These are phyloP conservation scores for Chunga burmeisteri DNA, from an alignment of 2,113 vertebrate species.

Conservation along the genomic window DNA sequence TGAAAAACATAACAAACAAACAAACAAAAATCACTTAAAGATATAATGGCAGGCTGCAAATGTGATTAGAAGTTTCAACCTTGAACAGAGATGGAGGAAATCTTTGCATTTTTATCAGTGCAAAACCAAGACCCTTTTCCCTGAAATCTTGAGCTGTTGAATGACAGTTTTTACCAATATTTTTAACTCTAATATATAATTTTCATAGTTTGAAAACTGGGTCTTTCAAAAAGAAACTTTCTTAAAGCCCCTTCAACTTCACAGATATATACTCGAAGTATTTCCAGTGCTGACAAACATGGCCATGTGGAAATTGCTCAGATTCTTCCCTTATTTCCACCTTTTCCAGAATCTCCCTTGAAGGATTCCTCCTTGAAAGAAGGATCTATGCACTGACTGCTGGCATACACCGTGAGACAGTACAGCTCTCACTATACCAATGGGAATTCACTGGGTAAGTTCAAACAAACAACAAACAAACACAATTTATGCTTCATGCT, in stretches of 20 bases:
- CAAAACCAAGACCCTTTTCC: background rate
- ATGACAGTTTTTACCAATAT: background rate
- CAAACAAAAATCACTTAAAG: background rate
- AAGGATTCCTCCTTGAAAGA: background rate
- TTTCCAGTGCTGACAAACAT: background rate
- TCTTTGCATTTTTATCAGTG: background rate
- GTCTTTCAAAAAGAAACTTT: background rate
- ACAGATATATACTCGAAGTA: background rate
- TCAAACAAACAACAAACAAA: background rate
- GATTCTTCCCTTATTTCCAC: background rate
- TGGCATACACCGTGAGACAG: background rate
- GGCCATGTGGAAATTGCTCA: background rate
- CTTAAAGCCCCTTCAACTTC: background rate
- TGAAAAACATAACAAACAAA: background rate
- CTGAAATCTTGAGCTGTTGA: background rate
- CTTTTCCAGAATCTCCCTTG: background rate
- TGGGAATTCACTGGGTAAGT: background rate
- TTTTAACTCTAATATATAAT: background rate
- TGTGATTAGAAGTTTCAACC: background rate
- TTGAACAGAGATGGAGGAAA: background rate
- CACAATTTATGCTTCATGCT: background rate
- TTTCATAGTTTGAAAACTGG: background rate
- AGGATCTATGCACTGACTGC: background rate
- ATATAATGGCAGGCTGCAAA: background rate
- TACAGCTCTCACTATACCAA: background rate